Conservation (phyloP, 2,113 vertebrate species). For the Psettodes erumei region DNA sequence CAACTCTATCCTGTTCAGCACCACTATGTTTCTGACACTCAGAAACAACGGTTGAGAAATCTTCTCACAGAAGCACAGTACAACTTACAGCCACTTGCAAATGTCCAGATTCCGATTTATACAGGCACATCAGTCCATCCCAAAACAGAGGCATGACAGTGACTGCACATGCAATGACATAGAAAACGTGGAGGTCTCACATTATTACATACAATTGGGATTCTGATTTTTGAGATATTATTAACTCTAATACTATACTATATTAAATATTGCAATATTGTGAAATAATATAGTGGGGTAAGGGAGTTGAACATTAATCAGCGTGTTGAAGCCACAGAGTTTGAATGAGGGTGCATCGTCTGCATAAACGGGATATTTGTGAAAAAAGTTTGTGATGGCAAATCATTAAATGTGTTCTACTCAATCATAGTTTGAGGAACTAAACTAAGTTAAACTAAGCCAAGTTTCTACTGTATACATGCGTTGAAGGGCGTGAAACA, state of each 20-base stretch:
- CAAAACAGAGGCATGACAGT: not conserved
- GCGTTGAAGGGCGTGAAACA: no score
- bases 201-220: not conserved
- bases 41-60: slow-evolving; percentile 21
- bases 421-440: no score
- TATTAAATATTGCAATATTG: no score
- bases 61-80: not conserved
- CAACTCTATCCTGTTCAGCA: slow-evolving; percentile 38
- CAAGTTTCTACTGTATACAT: no score
- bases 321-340: not conserved
- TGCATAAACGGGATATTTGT: not conserved
- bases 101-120: not conserved
- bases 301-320: not conserved
- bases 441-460: no score
- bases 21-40: slow-evolving; percentile 34
- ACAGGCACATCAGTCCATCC: not conserved
- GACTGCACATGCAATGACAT: not conserved
- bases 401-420: no score
- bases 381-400: no score
- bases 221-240: not conserved
- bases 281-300: not conserved
- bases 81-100: not conserved
- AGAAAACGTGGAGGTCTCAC: not conserved
- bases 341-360: not conserved
- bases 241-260: no score